Percentiles rank a stretch among this genome's conserved stretches.
These are phyloP conservation scores for Plutomurus gul DNA, from an alignment of 1,140 invertebrate species.

Conservation along the genomic window DNA sequence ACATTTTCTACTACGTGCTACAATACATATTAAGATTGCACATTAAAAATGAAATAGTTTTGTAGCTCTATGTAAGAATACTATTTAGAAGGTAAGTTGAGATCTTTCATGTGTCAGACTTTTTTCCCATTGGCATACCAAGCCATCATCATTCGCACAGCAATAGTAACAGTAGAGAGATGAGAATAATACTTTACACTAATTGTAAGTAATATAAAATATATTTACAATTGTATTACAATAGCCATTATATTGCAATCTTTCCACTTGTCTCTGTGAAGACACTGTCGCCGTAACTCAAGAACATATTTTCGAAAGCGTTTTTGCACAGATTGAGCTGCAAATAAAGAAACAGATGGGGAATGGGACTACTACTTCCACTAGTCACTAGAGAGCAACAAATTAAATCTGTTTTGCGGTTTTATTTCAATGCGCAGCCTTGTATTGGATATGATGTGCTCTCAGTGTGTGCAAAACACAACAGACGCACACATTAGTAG, in stretches of 20 bases:
- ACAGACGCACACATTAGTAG: neutral
- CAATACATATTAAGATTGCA: no score
- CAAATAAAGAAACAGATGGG: slow-evolving; percentile 6
- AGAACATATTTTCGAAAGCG: neutral
- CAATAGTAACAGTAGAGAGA: no score
- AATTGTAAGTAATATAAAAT: no score
- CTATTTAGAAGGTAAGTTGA: no score
- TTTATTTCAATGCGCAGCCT: neutral
- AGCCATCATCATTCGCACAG: no score
- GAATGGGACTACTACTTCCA: neutral
- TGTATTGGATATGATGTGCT: neutral
- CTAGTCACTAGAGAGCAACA: neutral
- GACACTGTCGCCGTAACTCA: slow-evolving; percentile 9
- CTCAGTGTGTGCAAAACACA: neutral
- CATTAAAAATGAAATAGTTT: no score
- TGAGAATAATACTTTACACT: no score
- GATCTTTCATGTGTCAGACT: no score
- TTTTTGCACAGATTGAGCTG: slow-evolving; percentile 12
- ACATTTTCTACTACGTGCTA: no score
- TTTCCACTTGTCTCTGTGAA: neutral
- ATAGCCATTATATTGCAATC: neutral
- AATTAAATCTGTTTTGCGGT: slow-evolving; percentile 3
- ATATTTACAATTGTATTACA: no score
- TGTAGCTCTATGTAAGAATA: no score
- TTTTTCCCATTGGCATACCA: no score